These are phyloP conservation scores for Coregonus ussuriensis DNA, from an alignment of 2,797 vertebrate species.

Conservation along the genomic window DNA sequence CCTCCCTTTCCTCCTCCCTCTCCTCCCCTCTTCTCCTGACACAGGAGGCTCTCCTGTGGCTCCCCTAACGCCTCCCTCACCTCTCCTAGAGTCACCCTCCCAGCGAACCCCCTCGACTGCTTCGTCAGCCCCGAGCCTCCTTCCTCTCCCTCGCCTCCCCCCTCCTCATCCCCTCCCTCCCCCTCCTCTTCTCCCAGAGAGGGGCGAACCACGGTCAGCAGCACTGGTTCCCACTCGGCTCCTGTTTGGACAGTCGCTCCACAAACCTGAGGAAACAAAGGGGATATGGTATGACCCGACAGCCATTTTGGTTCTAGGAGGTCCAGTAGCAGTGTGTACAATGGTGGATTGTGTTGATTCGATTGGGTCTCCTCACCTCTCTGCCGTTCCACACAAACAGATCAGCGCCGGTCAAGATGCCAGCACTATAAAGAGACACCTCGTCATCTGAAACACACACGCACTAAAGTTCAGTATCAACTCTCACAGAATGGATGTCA, in stretches of 20 bases:
- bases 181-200: conserved; percentile 52
- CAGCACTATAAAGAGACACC: conserved; percentile 75
- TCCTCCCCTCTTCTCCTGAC: conserved; percentile 61
- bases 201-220: conserved; percentile 83
- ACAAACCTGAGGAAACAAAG: conserved; percentile 76
- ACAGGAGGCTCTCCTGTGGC: conserved; percentile 72
- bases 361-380: conserved; percentile 76
- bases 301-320: background rate
- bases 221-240: conserved; percentile 84
- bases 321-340: background rate
- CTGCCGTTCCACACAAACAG: conserved; percentile 95
- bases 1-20: conserved; percentile 59
- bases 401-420: conserved; percentile 80
- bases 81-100: conserved; percentile 68
- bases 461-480: conserved; percentile 4
- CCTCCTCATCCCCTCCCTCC: conserved; percentile 30
- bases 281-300: background rate
- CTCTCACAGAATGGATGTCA: background rate
- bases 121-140: conserved; percentile 67
- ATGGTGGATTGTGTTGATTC: background rate
- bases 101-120: conserved; percentile 70
- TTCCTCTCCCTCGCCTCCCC: conserved; percentile 42
- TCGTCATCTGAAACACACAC: conserved; percentile 78
- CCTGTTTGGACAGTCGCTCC: conserved; percentile 78
- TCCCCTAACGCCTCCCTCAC: conserved; percentile 71